A percentile compares a stretch with the other conserved stretches of the same genome.
These are phyloP conservation scores for Aphrophora alni DNA, from an alignment of 2,888 invertebrate genomes.

Conservation along the genomic window DNA sequence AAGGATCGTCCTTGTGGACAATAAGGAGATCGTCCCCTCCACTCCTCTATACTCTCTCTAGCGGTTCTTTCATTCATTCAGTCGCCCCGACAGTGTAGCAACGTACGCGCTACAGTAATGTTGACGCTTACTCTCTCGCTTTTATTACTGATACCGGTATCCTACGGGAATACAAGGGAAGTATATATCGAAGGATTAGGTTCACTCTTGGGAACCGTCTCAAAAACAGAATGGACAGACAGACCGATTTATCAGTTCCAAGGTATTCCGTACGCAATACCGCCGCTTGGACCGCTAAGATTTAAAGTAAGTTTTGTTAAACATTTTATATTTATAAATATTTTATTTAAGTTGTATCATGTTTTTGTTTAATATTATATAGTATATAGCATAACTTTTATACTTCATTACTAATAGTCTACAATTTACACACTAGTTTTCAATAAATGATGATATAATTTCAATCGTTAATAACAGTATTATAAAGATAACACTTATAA, in stretches of 20 bases:
- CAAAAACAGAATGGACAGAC: conserved; percentile 45
- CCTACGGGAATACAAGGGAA: background rate
- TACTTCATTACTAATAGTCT: too few species aligned
- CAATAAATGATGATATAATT: too few species aligned
- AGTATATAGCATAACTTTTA: too few species aligned
- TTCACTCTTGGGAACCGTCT: conserved; percentile 43
- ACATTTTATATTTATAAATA: too few species aligned
- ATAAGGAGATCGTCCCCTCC: background rate
- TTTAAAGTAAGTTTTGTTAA: conserved; percentile 36
- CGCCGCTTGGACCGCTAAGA: conserved; percentile 48
- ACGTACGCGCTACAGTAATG: background rate
- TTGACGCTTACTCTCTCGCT: background rate
- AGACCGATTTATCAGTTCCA: conserved; percentile 51
- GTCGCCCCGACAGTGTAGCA: background rate
- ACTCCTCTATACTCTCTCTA: background rate
- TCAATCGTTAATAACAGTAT: too few species aligned
- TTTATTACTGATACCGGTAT: background rate
- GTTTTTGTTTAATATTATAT: too few species aligned
- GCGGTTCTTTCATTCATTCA: background rate
- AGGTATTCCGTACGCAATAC: conserved; percentile 51
- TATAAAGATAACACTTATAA: too few species aligned
- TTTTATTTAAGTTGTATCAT: too few species aligned
- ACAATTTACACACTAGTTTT: too few species aligned
- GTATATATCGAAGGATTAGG: background rate
- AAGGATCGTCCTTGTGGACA: background rate